Base-by-base conservation (phyloP, 2,888 invertebrate genomes). In the Coelinius sp. region DNA sequence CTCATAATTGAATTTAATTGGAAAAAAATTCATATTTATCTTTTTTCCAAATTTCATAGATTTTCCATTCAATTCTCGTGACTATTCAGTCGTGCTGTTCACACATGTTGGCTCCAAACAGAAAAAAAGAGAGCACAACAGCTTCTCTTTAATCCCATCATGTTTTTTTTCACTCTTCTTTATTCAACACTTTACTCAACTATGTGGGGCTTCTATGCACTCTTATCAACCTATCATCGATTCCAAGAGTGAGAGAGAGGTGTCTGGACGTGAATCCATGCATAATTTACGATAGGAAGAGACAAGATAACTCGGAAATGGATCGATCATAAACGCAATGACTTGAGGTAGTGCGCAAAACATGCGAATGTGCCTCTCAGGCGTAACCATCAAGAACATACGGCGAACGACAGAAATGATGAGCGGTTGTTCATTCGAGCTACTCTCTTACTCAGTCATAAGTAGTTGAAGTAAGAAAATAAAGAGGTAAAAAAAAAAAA, bases 401-500 rank as follows among this genome's bases (percentile, higher is more conserved):
- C 59, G 59, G 59, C 27, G n/a, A 20, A 59, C 59, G 59, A 59
- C 35, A 59, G 59, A 31, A 59, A 59, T 59, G 46, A 49, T 49
- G 46, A 49, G 46, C 46, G 46, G 20, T 49, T 17, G 46, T 49
- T 20, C 46, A 49, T 49, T 49, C 46, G 46, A 49, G 46, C 46
- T 49, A 49, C 46, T 49, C 46, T 49, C 46, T 49, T 20, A 49
- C 46, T 49, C 46, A 49, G 46, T 49, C 46, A 49, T 49, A 20
- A 49, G 46, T 31, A 59, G 35, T 31, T 59, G 35, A 59, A 31
- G 63, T 27, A 74, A 25, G 38, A 56, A 68, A 49, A 64, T 35
- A 24, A 73, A 77, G 77, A 68, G 65, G 73, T 41, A 46, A n/a
- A 10, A 67, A 71, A 59, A 56, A 66, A 63, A 46, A 17, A 14